phyloP scores from a whole-genome alignment of 1,140 invertebrate species.

The Drosophila parvula region DNA sequence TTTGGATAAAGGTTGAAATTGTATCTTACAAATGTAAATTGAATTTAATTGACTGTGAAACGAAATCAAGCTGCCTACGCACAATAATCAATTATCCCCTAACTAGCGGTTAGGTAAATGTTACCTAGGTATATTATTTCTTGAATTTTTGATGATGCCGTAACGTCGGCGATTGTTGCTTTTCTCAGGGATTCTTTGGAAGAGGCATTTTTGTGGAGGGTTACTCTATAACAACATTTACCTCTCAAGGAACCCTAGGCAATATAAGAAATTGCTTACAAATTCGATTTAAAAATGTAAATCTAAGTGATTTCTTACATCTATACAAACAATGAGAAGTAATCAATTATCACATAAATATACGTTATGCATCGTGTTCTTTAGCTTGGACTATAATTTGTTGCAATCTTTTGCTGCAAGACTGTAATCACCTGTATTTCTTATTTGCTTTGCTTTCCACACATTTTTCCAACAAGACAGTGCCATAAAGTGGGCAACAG shows the following conservation, averaged over 20 bases:
- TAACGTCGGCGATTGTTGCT: not conserved
- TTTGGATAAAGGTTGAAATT: no score
- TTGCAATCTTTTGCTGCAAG: constrained; percentile 10
- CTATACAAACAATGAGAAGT: not conserved
- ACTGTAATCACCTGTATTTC: constrained; percentile 38
- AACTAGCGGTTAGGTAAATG: constrained; percentile 9
- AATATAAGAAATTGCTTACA: no score
- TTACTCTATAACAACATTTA: no score
- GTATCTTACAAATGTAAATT: not conserved
- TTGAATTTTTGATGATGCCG: not conserved
- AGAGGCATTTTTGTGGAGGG: no score
- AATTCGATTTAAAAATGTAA: not conserved
- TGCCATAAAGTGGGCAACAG: constrained; percentile 54
- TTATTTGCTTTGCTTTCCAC: constrained; percentile 33
- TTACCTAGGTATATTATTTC: constrained; percentile 3
- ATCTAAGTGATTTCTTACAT: not conserved
- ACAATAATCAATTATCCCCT: constrained; percentile 14
- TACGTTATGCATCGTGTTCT: not conserved
- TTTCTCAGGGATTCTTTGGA: not conserved
- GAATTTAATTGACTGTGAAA: constrained; percentile 13
- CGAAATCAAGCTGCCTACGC: constrained; percentile 4
- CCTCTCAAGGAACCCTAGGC: no score
- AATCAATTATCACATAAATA: constrained; percentile 3
- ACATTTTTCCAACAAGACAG: constrained; percentile 1
- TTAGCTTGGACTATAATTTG: constrained; percentile 5